Evolutionary conservation across 2,113 vertebrate genomes (phyloP).

Genomic region (Chlorocebus sabaeus): DNA sequence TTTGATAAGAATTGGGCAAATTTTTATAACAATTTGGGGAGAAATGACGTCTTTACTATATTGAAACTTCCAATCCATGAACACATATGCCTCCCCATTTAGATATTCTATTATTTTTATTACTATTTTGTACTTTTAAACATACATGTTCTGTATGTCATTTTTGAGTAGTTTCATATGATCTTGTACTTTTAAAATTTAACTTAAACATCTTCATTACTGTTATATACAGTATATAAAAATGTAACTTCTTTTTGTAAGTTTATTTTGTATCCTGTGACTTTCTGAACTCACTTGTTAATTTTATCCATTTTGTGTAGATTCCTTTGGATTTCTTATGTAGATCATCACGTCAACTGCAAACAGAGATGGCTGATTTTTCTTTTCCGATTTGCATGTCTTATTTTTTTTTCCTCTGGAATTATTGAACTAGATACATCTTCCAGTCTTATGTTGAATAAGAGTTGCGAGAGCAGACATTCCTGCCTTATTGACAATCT

Average conservation of each 20-base stretch:
- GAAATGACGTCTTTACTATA: not conserved
- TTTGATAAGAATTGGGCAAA: not conserved
- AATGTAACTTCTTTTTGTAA: not conserved
- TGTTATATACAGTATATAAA: not conserved
- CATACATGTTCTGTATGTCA: not conserved
- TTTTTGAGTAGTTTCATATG: not conserved
- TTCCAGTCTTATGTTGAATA: not conserved
- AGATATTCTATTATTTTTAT: not conserved
- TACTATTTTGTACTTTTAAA: not conserved
- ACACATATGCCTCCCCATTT: not conserved
- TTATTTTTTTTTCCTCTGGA: not conserved
- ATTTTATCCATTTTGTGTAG: not conserved
- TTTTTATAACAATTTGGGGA: not conserved
- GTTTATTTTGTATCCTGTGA: not conserved
- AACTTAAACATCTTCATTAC: not conserved
- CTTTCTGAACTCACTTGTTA: not conserved
- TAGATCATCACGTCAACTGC: not conserved
- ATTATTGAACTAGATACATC: not conserved
- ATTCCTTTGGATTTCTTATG: not conserved
- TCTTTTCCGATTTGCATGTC: not conserved
- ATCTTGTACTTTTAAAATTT: not conserved
- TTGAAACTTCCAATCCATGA: not conserved
- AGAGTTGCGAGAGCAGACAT: not conserved
- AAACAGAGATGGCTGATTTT: not conserved
- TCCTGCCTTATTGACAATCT: not conserved